Conservation (phyloP, 2,888 invertebrate species). For the Bugulina stolonifera region DNA sequence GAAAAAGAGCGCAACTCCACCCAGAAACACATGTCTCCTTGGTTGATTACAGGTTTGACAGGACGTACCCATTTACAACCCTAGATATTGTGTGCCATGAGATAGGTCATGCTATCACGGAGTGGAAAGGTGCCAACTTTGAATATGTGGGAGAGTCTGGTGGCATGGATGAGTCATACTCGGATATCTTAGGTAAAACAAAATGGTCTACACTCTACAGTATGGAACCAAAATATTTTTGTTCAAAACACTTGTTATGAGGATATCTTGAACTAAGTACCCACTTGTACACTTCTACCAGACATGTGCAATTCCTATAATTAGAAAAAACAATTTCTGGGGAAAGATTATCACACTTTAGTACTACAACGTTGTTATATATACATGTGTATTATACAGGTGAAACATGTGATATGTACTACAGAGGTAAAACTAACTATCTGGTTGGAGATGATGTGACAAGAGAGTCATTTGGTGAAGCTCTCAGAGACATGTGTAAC, state of each 20-base stretch:
- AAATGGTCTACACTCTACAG: no score
- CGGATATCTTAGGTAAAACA: conserved; percentile 11
- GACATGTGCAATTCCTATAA: no score
- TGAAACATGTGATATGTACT: conserved; percentile 16
- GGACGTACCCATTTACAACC: conserved; percentile 31
- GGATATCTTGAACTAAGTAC: no score
- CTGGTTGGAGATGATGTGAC: conserved; percentile 3
- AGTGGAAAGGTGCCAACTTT: not conserved
- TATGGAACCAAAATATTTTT: no score
- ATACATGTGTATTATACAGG: no score
- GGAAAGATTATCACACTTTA: no score
- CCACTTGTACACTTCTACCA: no score
- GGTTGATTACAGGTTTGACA: not conserved
- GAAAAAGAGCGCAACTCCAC: no score
- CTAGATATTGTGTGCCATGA: conserved; percentile 34
- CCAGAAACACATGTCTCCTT: no score
- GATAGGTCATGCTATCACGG: conserved; percentile 33
- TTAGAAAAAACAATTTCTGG: no score
- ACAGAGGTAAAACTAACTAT: not conserved
- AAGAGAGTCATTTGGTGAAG: not conserved
- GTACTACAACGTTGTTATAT: no score
- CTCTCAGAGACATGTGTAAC: conserved; percentile 5
- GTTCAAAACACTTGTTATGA: no score
- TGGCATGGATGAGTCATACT: not conserved
- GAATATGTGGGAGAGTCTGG: not conserved